Conservation (phyloP, 2,888 invertebrate genomes). For the Liodrosophila aerea region DNA sequence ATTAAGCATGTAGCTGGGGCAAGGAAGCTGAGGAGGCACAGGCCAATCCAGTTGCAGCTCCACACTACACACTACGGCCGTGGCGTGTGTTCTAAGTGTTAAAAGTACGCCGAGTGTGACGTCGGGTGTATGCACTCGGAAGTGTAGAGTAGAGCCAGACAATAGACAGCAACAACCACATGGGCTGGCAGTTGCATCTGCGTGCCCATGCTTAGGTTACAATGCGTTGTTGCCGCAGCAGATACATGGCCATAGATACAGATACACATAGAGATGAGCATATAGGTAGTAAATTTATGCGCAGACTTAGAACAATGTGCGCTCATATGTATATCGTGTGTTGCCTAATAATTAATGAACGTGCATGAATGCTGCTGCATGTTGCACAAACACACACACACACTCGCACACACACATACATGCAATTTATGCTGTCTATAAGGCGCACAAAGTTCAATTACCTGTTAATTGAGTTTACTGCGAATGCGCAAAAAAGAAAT, state of each 20-base stretch:
- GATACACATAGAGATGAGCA: slow-evolving; percentile 14
- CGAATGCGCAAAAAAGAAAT: slow-evolving; percentile 44
- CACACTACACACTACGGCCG: neutral
- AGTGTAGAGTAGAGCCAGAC: slow-evolving; percentile 59
- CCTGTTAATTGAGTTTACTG: slow-evolving; percentile 75
- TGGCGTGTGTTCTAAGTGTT: slow-evolving; percentile 71
- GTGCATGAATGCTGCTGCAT: slow-evolving; percentile 27
- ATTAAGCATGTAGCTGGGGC: slow-evolving; percentile 47
- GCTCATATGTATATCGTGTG: slow-evolving; percentile 59
- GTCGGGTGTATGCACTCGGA: slow-evolving; percentile 65
- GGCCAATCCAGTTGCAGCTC: neutral
- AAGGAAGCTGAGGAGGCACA: neutral
- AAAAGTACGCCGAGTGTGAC: slow-evolving; percentile 75
- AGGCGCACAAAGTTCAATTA: slow-evolving; percentile 66
- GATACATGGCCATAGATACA: slow-evolving; percentile 11
- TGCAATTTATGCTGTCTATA: slow-evolving; percentile 21
- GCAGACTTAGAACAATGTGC: slow-evolving; percentile 74
- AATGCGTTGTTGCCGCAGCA: slow-evolving; percentile 54
- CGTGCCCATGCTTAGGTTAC: slow-evolving; percentile 61
- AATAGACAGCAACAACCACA: slow-evolving; percentile 25
- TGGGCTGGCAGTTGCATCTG: slow-evolving; percentile 48
- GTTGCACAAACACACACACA: slow-evolving; percentile 1
- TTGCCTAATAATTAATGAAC: slow-evolving; percentile 75
- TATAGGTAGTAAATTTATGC: slow-evolving; percentile 64
- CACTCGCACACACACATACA: slow-evolving; percentile 1